Conservation (phyloP, 1,140 invertebrate species). For the Atta cephalotes region DNA sequence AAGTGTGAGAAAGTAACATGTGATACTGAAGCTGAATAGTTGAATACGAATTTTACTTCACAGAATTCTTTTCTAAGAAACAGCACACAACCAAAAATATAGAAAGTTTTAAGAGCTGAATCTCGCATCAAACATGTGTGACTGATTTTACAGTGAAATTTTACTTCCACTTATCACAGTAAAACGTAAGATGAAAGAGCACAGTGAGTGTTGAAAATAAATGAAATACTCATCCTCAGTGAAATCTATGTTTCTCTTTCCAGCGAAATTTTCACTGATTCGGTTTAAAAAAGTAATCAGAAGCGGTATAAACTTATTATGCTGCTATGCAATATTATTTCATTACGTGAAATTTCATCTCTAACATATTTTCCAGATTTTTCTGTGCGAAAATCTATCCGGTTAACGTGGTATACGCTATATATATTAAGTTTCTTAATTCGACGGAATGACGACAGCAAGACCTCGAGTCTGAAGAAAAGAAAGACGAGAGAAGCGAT, state of each 20-base stretch:
- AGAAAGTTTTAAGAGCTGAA: not conserved
- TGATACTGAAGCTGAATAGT: not conserved
- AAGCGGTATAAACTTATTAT: not conserved
- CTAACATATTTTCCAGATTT: not conserved
- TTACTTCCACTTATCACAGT: not conserved
- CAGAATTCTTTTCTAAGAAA: not conserved
- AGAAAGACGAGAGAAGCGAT: constrained; percentile 2
- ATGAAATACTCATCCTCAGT: constrained; percentile 1
- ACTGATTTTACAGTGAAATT: not conserved
- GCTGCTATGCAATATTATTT: not conserved
- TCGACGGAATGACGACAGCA: not conserved
- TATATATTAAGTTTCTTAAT: constrained; percentile 26
- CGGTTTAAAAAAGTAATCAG: not conserved
- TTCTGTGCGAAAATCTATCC: not conserved
- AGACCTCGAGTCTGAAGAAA: not conserved
- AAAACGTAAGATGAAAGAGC: not conserved
- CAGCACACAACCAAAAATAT: not conserved
- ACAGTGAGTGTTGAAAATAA: not conserved
- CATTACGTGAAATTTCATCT: not conserved
- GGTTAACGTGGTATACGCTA: not conserved
- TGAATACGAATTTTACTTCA: not conserved
- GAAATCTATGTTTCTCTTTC: not conserved
- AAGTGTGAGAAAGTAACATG: not conserved
- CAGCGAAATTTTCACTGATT: not conserved
- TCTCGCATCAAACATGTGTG: not conserved